Evolutionary conservation across 2,888 invertebrate genomes (phyloP), one percentile per base, ranked within the genome.

Genomic region (Boloria euphrosyne): DNA sequence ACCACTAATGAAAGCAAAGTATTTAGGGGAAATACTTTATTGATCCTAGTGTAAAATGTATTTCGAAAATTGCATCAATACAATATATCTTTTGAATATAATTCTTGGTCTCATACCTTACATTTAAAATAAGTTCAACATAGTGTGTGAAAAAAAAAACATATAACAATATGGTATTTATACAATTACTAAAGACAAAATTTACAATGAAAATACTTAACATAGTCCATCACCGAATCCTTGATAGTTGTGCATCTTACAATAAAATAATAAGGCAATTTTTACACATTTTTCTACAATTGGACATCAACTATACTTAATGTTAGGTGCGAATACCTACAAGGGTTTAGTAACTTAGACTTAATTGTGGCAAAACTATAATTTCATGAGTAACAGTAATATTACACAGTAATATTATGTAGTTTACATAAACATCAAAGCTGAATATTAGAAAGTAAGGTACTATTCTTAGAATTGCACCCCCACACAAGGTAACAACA

Each of bases 21-120:
- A 57, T 57, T 78, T 83, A 82, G 84, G 83, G 84, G 86, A 87
- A 90, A 89, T 90, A 90, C 85, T 92, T 92, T 90, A 92, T 92
- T 91, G 91, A 92, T 90, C 86, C 85, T 89, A 88, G 87, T 89
- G 90, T 91, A 91, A 91, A 91, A 88, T 84, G 85, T 88, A 85
- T 89, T 90, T 90, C 88, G 86, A 92, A 92, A 92, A 91, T 89
- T 88, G 86, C 87, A 86, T 85, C 82, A 89, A 87, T 91, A 90
- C 88, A 89, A 86, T 88, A 87, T 86, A 86, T 87, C 83, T 79
- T 85, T 87, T 89, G 80, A 87, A 89, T 88, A 89, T 88, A 87
- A 88, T 84, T 87, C 86, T 90, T 91, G 90, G 91, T 91, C 90
- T 82, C 80, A 79, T 87, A 84, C 82, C 86, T 90, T 89, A 91